These are phyloP conservation scores for Gasteruption jaculator DNA, from an alignment of 2,888 invertebrate species.

Conservation along the genomic window DNA sequence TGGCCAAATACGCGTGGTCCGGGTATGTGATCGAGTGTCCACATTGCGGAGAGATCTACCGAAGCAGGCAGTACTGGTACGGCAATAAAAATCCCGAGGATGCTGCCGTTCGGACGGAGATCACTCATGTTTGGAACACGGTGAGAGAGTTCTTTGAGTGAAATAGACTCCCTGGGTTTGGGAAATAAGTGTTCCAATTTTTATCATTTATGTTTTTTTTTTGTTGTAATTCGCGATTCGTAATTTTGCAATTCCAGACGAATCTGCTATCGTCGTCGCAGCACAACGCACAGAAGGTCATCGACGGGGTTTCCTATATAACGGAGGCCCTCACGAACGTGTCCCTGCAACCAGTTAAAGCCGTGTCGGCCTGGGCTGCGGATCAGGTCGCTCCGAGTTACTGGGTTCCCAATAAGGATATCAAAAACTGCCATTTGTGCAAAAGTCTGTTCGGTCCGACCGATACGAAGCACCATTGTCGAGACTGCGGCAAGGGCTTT, in stretches of 20 bases:
- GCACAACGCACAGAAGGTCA: conserved; percentile 62
- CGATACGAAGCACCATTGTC: conserved; percentile 69
- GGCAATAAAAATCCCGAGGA: conserved; percentile 73
- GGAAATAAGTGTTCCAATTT: conserved; percentile 8
- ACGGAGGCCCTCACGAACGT: conserved; percentile 63
- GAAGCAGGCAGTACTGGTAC: conserved; percentile 76
- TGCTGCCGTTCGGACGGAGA: conserved; percentile 59
- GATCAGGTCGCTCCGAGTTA: conserved; percentile 75
- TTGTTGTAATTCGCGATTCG: neutral
- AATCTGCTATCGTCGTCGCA: conserved; percentile 43
- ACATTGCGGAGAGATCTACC: conserved; percentile 68
- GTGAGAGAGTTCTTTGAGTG: conserved; percentile 45
- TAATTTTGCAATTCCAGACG: conserved; percentile 23
- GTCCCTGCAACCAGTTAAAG: conserved; percentile 68
- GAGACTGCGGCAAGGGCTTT: conserved; percentile 76
- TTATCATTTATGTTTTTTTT: conserved; percentile 7
- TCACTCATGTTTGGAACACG: conserved; percentile 57
- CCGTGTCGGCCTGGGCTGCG: conserved; percentile 68
- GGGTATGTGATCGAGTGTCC: conserved; percentile 75
- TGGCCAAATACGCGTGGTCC: conserved; percentile 73
- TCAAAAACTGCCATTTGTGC: conserved; percentile 66
- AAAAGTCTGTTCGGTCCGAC: conserved; percentile 56
- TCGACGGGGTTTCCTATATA: conserved; percentile 63
- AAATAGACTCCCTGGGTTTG: too few relatives aligned
- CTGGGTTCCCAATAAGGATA: conserved; percentile 75